These are phyloP conservation scores for Conomelus anceps DNA, from an alignment of 2,888 invertebrate genomes.

Conservation along the genomic window DNA sequence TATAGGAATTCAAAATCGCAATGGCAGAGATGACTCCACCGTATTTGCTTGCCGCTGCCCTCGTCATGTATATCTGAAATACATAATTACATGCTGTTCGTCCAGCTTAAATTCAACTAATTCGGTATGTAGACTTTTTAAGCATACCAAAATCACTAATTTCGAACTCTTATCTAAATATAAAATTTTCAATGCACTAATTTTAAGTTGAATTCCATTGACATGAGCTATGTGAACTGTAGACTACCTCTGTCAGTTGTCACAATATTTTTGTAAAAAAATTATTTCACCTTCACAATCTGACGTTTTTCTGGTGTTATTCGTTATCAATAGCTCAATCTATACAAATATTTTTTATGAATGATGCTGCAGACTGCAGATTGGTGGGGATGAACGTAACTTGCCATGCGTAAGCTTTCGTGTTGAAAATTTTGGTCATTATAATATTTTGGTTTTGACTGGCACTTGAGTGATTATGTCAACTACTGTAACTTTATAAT, in stretches of 20 bases:
- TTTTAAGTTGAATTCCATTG: not conserved
- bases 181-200: not conserved
- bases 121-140: not conserved
- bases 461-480: not conserved
- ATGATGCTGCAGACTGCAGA: not conserved
- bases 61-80: not conserved
- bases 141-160: not conserved
- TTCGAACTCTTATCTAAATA: not conserved
- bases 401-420: not conserved
- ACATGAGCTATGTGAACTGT: not conserved
- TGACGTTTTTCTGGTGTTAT: not conserved
- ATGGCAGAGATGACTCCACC: constrained; percentile 8
- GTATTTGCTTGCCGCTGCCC: constrained; percentile 8
- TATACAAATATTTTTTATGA: not conserved
- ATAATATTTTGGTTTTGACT: not conserved
- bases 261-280: not conserved
- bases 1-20: not conserved
- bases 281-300: not conserved
- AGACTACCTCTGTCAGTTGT: not conserved
- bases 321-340: not conserved
- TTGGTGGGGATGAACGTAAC: not conserved
- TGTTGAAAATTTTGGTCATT: not conserved
- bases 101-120: not conserved
- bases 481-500: too few relatives aligned
- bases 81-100: not conserved